phyloP scores from a whole-genome alignment of 2,113 vertebrate species.

The Callionymus lyra region DNA sequence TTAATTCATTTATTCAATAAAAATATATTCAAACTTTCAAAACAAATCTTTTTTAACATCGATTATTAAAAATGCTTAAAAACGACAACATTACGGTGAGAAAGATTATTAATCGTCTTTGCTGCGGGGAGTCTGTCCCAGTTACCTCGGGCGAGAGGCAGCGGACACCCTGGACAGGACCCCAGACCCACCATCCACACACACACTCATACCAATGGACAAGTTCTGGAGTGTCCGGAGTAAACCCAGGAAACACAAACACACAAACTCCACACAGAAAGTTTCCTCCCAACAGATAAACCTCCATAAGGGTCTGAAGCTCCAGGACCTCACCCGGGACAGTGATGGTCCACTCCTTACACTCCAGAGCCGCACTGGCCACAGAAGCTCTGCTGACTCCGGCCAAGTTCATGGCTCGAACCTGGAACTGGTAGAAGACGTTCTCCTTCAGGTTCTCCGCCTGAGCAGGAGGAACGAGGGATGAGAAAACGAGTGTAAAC shows the following conservation, averaged over 20 bases:
- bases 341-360: constrained; percentile 95
- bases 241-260: too few species aligned
- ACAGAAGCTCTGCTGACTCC: constrained; percentile 77
- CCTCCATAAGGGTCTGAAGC: background rate
- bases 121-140: too few species aligned
- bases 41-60: background rate
- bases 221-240: background rate
- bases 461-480: constrained; percentile 53
- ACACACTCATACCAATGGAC: background rate
- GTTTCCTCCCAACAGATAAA: too few species aligned
- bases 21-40: background rate
- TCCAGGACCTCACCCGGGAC: constrained; percentile 75
- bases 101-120: too few species aligned
- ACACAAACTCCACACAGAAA: too few species aligned
- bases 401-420: constrained; percentile 84
- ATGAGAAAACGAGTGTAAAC: background rate
- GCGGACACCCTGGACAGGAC: too few species aligned
- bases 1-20: too few species aligned
- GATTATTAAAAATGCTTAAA: too few species aligned
- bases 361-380: constrained; percentile 73
- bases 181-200: background rate
- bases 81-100: too few species aligned
- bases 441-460: constrained; percentile 90
- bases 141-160: too few species aligned
- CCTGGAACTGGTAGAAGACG: constrained; percentile 86